Base-by-base conservation (phyloP, 2,113 vertebrate species). In the Cottus gobio region DNA sequence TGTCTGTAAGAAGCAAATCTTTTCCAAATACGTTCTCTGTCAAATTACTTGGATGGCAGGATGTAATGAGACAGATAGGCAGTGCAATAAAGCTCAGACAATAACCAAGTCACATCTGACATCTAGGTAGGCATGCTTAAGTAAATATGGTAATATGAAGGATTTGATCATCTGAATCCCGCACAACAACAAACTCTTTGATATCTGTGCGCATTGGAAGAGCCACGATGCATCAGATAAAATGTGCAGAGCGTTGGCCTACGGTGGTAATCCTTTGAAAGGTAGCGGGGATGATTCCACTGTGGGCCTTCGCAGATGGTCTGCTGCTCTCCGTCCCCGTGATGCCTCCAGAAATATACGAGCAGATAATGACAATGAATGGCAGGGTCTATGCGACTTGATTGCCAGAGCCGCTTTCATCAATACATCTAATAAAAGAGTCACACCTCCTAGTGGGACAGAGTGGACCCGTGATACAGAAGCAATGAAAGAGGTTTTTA, bases 351-450 rank as follows among this genome's bases (percentile, higher is more conserved):
- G 81, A 89, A 87, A 82, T 68, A 82, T 68, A 82, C 70, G 65
- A 75, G 67, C 67, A 44, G 64, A 77, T 92, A 90, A 93, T 90
- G 89, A 93, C 85, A 95, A 93, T 80, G 83, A 92, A 94, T 84
- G 84, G 70, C 77, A 62, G 24, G 68, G 61, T 79, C 79, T 48
- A 39, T 73, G 87, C 36, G 20, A 71, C 77, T 63, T 88, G 85
- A 93, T 87, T 92, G 90, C 88, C 74, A 80, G 86, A 83, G 81
- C 66, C 77, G 71, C 83, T 91, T 85, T 92, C 56, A 86, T 93
- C 87, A 74, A 91, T 91, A 87, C 57, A 63, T 70, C 77, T 60
- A 89, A 91, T 87, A 86, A 85, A 84, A 58, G 75, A 86, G 82
- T 73, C 72, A 61, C 68, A 77, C 50, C 80, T 74, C 67, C 63